Percentiles rank a stretch among this genome's conserved stretches.
Evolutionary conservation across 2,797 vertebrate genomes (phyloP).

Genomic region (Myiotriccus ornatus): DNA sequence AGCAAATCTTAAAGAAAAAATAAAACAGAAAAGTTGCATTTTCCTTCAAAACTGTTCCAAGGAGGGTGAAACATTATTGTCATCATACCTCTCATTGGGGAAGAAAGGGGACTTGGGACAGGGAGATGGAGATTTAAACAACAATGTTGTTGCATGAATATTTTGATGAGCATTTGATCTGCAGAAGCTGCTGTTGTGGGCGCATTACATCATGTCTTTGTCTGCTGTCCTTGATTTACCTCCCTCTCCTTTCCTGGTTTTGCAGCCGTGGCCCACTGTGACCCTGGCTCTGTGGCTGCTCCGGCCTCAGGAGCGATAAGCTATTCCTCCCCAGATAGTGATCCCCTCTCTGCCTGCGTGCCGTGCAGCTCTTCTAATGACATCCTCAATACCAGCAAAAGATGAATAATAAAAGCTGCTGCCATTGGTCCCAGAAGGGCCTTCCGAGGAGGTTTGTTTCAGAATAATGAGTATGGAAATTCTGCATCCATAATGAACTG

Average conservation of each 20-base stretch:
- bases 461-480: constrained; percentile 77
- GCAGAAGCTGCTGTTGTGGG: neutral
- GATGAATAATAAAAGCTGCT: constrained; percentile 69
- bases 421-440: constrained; percentile 68
- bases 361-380: constrained; percentile 31
- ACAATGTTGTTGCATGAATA: neutral
- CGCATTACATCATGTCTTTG: neutral
- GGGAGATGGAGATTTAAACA: neutral
- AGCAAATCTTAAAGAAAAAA: neutral
- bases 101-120: neutral
- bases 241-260: neutral
- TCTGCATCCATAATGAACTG: constrained; percentile 75
- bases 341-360: neutral
- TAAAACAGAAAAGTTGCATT: neutral
- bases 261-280: neutral
- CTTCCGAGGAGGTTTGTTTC: constrained; percentile 71
- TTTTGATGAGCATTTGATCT: neutral
- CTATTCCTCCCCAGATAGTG: constrained; percentile 40
- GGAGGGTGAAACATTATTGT: neutral
- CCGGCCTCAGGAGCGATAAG: constrained; percentile 34
- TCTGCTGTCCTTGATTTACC: constrained; percentile 43
- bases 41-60: neutral
- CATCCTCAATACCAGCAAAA: constrained; percentile 46
- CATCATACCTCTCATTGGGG: neutral
- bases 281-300: neutral